These are phyloP conservation scores for Chaetoderma sp. DNA, from an alignment of 2,888 invertebrate genomes.

Conservation along the genomic window DNA sequence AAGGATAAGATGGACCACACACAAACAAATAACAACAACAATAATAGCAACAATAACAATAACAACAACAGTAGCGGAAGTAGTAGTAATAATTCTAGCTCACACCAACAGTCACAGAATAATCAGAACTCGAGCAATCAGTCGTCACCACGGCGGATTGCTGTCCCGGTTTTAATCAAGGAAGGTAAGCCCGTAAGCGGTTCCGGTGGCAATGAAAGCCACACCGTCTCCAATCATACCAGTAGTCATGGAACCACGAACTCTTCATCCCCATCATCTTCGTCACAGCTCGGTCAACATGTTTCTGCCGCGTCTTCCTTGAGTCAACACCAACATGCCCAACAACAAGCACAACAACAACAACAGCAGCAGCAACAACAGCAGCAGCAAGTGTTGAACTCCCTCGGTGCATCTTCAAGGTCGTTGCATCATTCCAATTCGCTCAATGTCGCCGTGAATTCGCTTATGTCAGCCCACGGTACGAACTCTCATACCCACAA, in stretches of 20 bases:
- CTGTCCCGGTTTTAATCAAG: constrained; percentile 71
- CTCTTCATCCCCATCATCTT: constrained; percentile 22
- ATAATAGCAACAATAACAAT: no score
- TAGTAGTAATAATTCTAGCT: neutral
- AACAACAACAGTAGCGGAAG: neutral
- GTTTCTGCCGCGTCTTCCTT: neutral
- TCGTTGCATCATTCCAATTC: neutral
- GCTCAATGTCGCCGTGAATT: neutral
- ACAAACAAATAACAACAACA: neutral
- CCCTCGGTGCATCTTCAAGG: neutral
- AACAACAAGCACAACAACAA: constrained; percentile 2
- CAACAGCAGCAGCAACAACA: constrained; percentile 28
- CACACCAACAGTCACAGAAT: constrained; percentile 8
- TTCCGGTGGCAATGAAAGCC: constrained; percentile 37
- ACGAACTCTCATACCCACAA: constrained; percentile 30
- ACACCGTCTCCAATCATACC: constrained; percentile 36
- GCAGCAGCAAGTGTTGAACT: no score
- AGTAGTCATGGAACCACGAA: constrained; percentile 21
- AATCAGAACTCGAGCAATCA: constrained; percentile 23
- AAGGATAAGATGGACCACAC: constrained; percentile 57
- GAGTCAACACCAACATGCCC: neutral
- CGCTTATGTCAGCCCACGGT: neutral
- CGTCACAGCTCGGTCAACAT: constrained; percentile 13
- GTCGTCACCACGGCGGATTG: constrained; percentile 62
- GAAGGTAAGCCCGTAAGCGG: constrained; percentile 73